A percentile compares a stretch with the other conserved stretches of the same genome.
phyloP scores from a whole-genome alignment of 92 coral and sea anemone genomes.

The Montipora capitata region DNA sequence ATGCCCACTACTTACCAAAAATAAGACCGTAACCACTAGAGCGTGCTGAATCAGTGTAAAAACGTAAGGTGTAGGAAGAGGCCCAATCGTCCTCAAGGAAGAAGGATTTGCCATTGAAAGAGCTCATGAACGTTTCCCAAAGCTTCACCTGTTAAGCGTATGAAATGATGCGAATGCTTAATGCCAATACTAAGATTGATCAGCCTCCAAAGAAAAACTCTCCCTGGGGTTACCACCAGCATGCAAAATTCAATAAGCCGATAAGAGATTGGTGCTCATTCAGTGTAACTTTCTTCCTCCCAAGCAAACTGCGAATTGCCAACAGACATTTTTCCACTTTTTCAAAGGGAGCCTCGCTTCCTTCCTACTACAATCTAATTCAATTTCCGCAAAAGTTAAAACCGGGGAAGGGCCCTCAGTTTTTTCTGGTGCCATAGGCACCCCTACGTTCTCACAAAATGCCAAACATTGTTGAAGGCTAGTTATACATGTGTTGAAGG shows the following conservation, averaged over 20 bases:
- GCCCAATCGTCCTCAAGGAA: conserved; percentile 59
- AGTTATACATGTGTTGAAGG: conserved; percentile 3
- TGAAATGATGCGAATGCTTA: neutral
- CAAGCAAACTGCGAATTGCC: neutral
- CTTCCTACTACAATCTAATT: conserved; percentile 53
- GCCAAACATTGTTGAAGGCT: conserved; percentile 8
- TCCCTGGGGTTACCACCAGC: conserved; percentile 58
- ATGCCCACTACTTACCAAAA: conserved; percentile 62
- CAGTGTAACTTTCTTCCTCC: conserved; percentile 42
- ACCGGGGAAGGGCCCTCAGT: conserved; percentile 60
- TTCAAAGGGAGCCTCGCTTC: conserved; percentile 51
- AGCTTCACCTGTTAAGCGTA: conserved; percentile 49
- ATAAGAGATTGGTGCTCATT: conserved; percentile 48
- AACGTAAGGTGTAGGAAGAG: conserved; percentile 21
- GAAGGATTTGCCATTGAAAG: conserved; percentile 53
- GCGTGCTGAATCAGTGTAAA: conserved; percentile 60
- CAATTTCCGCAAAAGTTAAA: conserved; percentile 56
- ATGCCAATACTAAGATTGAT: conserved; percentile 69
- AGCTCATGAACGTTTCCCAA: conserved; percentile 29
- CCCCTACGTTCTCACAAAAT: conserved; percentile 37
- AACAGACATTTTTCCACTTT: conserved; percentile 32
- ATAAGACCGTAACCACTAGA: conserved; percentile 36
- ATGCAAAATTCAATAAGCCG: conserved; percentile 48
- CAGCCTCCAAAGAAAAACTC: conserved; percentile 7
- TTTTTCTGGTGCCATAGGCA: conserved; percentile 69